Conservation (phyloP, 2,797 vertebrate genomes). For the Pyrocephalus nanus region DNA sequence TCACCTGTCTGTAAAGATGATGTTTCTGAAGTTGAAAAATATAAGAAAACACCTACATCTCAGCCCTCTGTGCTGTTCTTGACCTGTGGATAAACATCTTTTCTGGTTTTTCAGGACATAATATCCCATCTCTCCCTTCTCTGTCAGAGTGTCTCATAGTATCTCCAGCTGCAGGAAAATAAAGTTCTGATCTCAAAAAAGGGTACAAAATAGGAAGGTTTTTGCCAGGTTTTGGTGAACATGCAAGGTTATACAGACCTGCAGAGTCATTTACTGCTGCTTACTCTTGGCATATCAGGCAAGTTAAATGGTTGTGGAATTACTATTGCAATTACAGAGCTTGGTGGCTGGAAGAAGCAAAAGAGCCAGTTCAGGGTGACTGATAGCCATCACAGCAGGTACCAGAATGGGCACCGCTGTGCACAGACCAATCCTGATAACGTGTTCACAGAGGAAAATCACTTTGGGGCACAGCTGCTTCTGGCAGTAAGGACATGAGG, state of each 20-base stretch:
- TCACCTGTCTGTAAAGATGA: neutral
- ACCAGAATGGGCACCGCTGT: neutral
- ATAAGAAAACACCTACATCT: neutral
- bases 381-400: accelerated
- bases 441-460: neutral
- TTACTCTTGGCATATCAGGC: neutral
- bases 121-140: neutral
- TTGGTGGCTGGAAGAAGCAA: neutral
- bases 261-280: neutral
- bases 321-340: neutral
- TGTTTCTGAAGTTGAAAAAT: neutral
- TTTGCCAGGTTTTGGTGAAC: slow-evolving; percentile 3
- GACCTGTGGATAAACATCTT: neutral
- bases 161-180: neutral
- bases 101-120: neutral
- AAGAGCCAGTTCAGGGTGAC: accelerated
- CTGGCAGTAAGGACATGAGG: accelerated
- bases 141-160: neutral
- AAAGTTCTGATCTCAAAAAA: neutral
- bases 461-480: neutral
- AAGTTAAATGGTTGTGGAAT: neutral
- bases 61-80: neutral
- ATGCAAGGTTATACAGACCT: neutral
- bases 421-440: neutral
- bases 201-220: neutral